These are phyloP conservation scores for Paratilapia polleni DNA, from an alignment of 2,113 vertebrate genomes.

Conservation along the genomic window DNA sequence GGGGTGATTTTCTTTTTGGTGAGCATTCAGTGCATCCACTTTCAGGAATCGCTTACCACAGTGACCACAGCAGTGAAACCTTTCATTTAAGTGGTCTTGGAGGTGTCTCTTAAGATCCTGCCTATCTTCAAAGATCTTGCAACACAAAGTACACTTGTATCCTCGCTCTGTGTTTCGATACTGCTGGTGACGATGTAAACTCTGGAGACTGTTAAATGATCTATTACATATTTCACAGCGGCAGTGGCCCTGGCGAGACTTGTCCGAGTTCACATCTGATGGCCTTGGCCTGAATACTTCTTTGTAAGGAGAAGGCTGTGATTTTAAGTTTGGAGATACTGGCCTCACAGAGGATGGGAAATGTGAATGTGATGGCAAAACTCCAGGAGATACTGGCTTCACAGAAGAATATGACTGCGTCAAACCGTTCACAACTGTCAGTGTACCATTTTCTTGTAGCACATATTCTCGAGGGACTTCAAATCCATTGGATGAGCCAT, in stretches of 20 bases:
- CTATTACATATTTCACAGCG: conserved; percentile 81
- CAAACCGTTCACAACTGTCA: conserved; percentile 76
- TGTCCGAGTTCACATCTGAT: conserved; percentile 46
- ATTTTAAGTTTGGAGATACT: conserved; percentile 46
- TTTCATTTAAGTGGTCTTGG: conserved; percentile 74
- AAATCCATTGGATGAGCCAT: conserved; percentile 77
- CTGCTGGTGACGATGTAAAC: conserved; percentile 80
- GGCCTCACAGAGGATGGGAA: conserved; percentile 45
- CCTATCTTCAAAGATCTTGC: conserved; percentile 75
- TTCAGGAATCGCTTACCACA: conserved; percentile 83
- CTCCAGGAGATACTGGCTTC: conserved; percentile 68
- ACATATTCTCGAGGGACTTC: conserved; percentile 81
- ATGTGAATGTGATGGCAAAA: conserved; percentile 64
- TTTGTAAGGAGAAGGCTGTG: conserved; percentile 30
- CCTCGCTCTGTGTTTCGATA: conserved; percentile 79
- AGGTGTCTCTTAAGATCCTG: conserved; percentile 77
- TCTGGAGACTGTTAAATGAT: conserved; percentile 75
- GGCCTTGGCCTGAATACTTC: conserved; percentile 51
- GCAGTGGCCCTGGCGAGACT: conserved; percentile 57
- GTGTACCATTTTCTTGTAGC: conserved; percentile 83
- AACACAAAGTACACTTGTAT: conserved; percentile 83
- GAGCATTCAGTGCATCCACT: conserved; percentile 74
- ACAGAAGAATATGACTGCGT: conserved; percentile 57
- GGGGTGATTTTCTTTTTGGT: conserved; percentile 75
- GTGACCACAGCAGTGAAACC: conserved; percentile 76